Evolutionary conservation across 2,113 vertebrate species (phyloP).

Genomic region (Rattus rattus): DNA sequence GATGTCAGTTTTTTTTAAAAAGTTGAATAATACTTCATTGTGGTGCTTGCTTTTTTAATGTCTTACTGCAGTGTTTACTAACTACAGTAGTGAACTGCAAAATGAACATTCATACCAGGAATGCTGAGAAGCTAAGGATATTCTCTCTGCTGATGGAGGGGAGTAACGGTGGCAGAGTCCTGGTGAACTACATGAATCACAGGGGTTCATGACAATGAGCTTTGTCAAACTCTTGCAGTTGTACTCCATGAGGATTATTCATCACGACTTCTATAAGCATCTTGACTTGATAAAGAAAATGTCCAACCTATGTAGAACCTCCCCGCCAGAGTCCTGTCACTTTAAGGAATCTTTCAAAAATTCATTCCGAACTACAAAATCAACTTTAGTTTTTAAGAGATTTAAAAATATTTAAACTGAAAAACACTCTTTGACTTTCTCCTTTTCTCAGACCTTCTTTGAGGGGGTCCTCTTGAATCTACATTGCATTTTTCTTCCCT

Average conservation of each 20-base stretch:
- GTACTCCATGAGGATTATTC: neutral
- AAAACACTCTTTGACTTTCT: neutral
- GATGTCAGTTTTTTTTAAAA: neutral
- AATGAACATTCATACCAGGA: neutral
- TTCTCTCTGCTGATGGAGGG: neutral
- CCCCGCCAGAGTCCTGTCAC: neutral
- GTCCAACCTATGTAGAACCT: neutral
- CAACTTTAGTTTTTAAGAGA: constrained; percentile 55
- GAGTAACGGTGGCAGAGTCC: neutral
- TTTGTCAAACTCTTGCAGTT: neutral
- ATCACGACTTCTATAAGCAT: neutral
- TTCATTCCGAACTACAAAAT: neutral
- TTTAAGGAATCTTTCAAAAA: neutral
- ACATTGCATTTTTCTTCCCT: neutral
- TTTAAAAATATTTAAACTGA: neutral
- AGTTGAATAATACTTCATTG: neutral
- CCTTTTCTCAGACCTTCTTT: neutral
- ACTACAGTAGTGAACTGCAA: neutral
- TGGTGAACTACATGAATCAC: neutral
- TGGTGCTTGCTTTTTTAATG: neutral
- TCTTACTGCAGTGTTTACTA: too few relatives aligned
- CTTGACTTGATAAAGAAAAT: neutral
- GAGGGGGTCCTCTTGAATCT: neutral
- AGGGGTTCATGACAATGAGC: neutral
- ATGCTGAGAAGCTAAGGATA: neutral